phyloP scores from a whole-genome alignment of 2,113 vertebrate species.

The Cheirogaleus medius region DNA sequence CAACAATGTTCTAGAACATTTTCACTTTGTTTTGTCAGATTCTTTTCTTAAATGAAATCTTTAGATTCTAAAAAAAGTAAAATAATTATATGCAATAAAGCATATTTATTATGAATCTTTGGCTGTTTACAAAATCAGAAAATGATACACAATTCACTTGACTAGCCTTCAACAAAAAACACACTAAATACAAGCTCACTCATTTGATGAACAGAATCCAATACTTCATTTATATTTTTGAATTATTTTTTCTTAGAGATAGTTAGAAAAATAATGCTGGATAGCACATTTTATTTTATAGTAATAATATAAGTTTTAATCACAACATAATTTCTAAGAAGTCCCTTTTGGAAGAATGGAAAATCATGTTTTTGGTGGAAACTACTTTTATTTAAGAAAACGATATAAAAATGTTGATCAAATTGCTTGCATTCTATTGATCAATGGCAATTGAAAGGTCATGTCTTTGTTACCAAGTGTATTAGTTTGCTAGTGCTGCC shows the following conservation, averaged over 20 bases:
- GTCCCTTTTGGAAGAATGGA: neutral
- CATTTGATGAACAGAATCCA: neutral
- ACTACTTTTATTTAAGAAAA: neutral
- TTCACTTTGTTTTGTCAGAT: neutral
- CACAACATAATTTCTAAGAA: neutral
- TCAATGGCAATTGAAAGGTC: neutral
- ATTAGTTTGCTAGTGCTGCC: neutral
- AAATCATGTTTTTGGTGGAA: neutral
- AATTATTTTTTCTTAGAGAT: neutral
- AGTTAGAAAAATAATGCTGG: neutral
- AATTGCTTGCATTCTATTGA: neutral
- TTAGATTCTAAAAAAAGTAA: constrained; percentile 7
- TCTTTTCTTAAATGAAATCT: neutral
- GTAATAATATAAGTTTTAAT: neutral
- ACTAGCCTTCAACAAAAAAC: neutral
- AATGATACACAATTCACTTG: neutral
- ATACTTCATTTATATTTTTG: neutral
- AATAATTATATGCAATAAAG: neutral
- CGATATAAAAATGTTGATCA: neutral
- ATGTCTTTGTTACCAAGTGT: neutral
- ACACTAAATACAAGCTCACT: neutral
- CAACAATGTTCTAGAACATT: neutral
- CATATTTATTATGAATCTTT: neutral
- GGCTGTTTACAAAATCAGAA: neutral
- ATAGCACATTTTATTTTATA: neutral